Base-by-base conservation (phyloP, 1,140 invertebrate species). In the Brevipalpus yothersi region DNA sequence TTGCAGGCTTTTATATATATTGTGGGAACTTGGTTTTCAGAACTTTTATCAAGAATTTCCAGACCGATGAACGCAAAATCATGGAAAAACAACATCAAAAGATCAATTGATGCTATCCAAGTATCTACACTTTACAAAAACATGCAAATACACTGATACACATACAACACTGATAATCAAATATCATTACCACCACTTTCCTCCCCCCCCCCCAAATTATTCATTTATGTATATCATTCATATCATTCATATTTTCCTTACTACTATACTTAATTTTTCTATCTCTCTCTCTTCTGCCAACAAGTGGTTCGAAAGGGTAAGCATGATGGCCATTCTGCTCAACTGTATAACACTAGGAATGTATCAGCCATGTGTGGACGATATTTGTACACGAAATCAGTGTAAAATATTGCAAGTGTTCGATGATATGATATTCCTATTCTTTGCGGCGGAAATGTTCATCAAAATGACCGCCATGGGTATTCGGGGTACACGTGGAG, bases 401-500 rank as follows among this genome's bases (percentile, higher is more conserved):
- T 98, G 93, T 75, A 83, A 84, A 72, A 84, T 95, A 71, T 76
- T 78, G 2, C 76, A 91, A 84, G 80, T 86, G 67, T 91, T 95
- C 71, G 94, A 99, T 70, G 89, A 99, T 73, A 84, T 92, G 66
- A 98, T 99, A 72, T 98, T 98, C 73, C 84, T 81, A 59, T 98
- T 97, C 76, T 98, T 99, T 75, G 80, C 90, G 12, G 69, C 91
- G 66, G 89, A 93, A 71, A 89, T 95, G 94, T 78, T 84, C 57
- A 86, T 98, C 69, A 98, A 98, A 76, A 92, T 97, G 81, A 81
- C 92, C 19, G 94, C 93, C 15, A 96, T 98, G 90, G 94, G 93
- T n/a, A 81, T 95, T 54, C 85, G 82, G 65, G 93, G 93, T 19
- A 23, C 58, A 31, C 85, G 85, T 69, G 82, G 84, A 40, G 86